Evolutionary conservation across 92 coral and sea anemone genomes (phyloP).

Genomic region (Parazoanthus atlanticus): DNA sequence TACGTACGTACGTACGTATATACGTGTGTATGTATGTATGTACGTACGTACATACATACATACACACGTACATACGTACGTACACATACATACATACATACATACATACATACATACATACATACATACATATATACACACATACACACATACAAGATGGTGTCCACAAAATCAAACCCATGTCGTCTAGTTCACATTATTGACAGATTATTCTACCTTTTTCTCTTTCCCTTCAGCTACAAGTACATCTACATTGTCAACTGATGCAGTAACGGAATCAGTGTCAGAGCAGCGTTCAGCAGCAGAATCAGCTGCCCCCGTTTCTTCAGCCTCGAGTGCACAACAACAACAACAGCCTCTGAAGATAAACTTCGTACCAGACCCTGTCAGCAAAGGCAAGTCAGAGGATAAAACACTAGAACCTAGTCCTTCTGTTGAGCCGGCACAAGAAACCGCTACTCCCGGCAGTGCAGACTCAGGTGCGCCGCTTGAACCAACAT

Average conservation of each 20-base stretch:
- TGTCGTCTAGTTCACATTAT: not conserved
- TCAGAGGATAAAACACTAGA: not conserved
- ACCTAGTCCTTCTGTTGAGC: not conserved
- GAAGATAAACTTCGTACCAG: constrained; percentile 33
- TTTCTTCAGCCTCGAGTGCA: not conserved
- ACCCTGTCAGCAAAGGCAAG: constrained; percentile 4
- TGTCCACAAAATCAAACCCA: not conserved
- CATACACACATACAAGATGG: too few relatives aligned
- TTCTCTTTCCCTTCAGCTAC: not conserved
- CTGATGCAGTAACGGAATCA: not conserved
- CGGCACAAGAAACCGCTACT: not conserved
- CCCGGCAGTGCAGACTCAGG: not conserved
- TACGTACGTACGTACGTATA: too few relatives aligned
- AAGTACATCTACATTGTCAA: not conserved
- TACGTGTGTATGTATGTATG: too few relatives aligned
- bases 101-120: too few relatives aligned
- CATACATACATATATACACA: too few relatives aligned
- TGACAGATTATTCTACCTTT: not conserved
- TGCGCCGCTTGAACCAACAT: not conserved
- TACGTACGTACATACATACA: too few relatives aligned
- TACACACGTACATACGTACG: too few relatives aligned
- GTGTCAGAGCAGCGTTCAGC: not conserved
- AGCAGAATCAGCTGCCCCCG: not conserved
- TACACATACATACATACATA: too few relatives aligned
- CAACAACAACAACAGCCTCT: not conserved